Evolutionary conservation across 2,888 invertebrate genomes (phyloP), one percentile per base, ranked within the genome.

Genomic region (Ophonus ardosiacus): DNA sequence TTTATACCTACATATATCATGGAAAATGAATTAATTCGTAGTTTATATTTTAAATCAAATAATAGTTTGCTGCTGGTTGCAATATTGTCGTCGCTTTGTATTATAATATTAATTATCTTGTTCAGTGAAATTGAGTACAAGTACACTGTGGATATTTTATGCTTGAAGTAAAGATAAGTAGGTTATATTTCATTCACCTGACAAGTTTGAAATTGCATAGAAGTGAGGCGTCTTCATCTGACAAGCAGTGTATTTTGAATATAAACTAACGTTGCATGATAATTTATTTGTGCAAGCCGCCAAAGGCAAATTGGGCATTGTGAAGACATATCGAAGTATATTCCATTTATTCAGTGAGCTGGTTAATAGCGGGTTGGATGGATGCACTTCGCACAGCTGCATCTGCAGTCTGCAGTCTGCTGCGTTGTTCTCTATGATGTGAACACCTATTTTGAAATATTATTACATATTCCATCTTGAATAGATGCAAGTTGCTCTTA

Each of bases 301-400:
- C 80, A 40, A 43, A 80, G 43, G 63, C 63, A 80, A 80, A 80
- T 80, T 80, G 80, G 63, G 63, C 63, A 80, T 80, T 80, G 80
- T 80, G 31, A 80, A 79, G 79, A 59, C 57, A 78, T 79, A 78
- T 78, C 57, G 56, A 40, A 79, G 40, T 80, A 63, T 80, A 63
- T 21, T 40, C 57, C 61, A 61, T 79, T 68, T 68, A 68, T 68
- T 68, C 68, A 68, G 43, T 74, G 71, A 74, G 43, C 38, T n/a
- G 68, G n/a, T 63, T 63, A 24, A 59, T 63, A 24, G 63, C 24
- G 21, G 63, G 59, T 15, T 68, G 68, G 38, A 38, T 68, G 38
- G 18, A 13, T 68, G 38, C 68, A 68, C 40, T 74, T 43, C 71
- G 18, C n/a, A 13, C 71, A 74, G 71, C 71, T 74, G 71, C 43